Percentiles rank a stretch among this genome's conserved stretches.
These are phyloP conservation scores for Streblospio benedicti DNA, from an alignment of 1,140 invertebrate genomes.

Conservation along the genomic window DNA sequence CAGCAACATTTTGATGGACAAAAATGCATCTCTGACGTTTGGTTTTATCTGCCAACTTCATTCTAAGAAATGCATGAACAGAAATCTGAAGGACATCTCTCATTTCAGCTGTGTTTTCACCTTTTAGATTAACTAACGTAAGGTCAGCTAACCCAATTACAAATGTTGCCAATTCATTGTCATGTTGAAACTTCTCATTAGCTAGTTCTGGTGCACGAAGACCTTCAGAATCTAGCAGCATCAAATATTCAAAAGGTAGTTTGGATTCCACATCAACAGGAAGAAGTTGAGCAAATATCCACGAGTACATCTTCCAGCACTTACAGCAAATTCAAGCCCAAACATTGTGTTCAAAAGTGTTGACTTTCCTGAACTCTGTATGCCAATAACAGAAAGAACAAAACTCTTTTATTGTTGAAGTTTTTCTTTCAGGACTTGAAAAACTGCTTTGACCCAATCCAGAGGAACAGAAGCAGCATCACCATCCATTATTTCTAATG, in stretches of 20 bases:
- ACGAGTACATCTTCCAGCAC: slow-evolving; percentile 12
- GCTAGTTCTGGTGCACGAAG: neutral
- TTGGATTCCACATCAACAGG: neutral
- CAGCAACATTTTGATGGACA: slow-evolving; percentile 6
- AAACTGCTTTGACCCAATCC: neutral
- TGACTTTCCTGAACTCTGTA: slow-evolving; percentile 1
- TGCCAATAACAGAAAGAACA: neutral
- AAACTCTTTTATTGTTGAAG: neutral
- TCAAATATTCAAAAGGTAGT: neutral
- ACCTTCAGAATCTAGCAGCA: slow-evolving; percentile 2
- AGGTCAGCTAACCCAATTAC: too few relatives aligned
- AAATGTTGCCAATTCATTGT: too few relatives aligned
- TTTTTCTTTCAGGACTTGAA: neutral
- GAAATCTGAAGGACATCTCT: too few relatives aligned
- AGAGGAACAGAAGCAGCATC: neutral
- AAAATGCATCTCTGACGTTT: too few relatives aligned
- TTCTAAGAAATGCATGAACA: too few relatives aligned
- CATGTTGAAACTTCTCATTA: too few relatives aligned
- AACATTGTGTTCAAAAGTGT: slow-evolving; percentile 14
- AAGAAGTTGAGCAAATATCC: slow-evolving; percentile 6
- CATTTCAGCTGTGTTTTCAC: slow-evolving; percentile 3
- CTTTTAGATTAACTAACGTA: too few relatives aligned
- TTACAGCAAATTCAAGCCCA: slow-evolving; percentile 14
- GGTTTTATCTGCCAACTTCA: neutral
- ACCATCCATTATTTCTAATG: slow-evolving; percentile 4